A percentile compares a stretch with the other conserved stretches of the same genome.
phyloP scores from a whole-genome alignment of 2,888 invertebrate species.

The Cerceris ruficornis region DNA sequence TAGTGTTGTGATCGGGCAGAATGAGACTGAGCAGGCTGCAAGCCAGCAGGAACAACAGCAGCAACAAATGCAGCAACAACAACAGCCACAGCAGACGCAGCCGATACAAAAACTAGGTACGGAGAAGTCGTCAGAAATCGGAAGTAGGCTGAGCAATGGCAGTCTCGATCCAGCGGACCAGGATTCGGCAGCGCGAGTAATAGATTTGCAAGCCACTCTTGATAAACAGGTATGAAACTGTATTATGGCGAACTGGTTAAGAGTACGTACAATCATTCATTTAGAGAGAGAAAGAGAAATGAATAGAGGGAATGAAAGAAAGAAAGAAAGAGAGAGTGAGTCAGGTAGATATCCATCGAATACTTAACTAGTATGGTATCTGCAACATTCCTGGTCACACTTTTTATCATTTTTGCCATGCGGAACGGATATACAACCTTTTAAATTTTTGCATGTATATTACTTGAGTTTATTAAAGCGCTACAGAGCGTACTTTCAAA shows the following conservation, averaged over 20 bases:
- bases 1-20: conserved; percentile 81
- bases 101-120: conserved; percentile 73
- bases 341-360: conserved; percentile 21
- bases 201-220: conserved; percentile 92
- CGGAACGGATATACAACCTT: not conserved
- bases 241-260: conserved; percentile 23
- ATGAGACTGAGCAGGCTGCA: conserved; percentile 78
- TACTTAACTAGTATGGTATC: not conserved
- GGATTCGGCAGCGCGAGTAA: conserved; percentile 85
- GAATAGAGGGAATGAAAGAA: not conserved
- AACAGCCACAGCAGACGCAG: conserved; percentile 66
- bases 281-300: conserved; percentile 25
- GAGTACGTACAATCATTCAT: conserved; percentile 29
- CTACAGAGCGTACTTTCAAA: not conserved
- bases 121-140: conserved; percentile 71
- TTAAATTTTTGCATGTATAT: not conserved
- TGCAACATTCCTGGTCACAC: not conserved
- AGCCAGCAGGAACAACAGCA: conserved; percentile 71
- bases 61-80: conserved; percentile 72
- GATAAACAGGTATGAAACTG: conserved; percentile 89
- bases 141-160: conserved; percentile 79
- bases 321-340: conserved; percentile 2
- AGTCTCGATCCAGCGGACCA: conserved; percentile 83
- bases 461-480: not conserved
- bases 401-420: conserved; percentile 6